Evolutionary conservation across 2,888 invertebrate genomes (phyloP).

Genomic region (Cryptocephalus moraei): DNA sequence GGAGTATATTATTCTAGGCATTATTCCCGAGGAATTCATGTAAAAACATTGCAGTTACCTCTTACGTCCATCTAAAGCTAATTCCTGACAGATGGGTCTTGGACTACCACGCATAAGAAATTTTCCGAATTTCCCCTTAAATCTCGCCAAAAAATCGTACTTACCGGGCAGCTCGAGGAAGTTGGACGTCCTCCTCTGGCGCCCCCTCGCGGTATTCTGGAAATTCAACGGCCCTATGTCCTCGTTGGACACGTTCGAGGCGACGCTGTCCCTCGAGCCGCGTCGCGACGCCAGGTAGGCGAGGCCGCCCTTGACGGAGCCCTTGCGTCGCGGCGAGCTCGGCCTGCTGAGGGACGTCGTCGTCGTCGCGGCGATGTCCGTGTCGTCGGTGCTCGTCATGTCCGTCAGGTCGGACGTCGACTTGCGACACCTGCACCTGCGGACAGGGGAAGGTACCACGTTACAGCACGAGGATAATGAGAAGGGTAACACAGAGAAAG

Average conservation of each 20-base stretch:
- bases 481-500: too few species aligned
- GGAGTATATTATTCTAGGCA: too few species aligned
- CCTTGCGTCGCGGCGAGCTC: constrained; percentile 57
- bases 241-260: constrained; percentile 63
- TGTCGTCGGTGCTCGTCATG: constrained; percentile 36
- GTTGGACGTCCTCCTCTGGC: constrained; percentile 75
- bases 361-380: constrained; percentile 41
- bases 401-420: constrained; percentile 72
- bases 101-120: too few species aligned
- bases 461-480: too few species aligned
- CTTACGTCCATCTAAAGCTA: too few species aligned
- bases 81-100: too few species aligned
- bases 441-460: not conserved
- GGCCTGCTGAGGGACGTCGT: constrained; percentile 52
- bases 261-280: constrained; percentile 52
- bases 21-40: too few species aligned
- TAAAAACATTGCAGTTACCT: too few species aligned
- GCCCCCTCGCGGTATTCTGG: constrained; percentile 64
- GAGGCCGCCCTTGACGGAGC: constrained; percentile 57
- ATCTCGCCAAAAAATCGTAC: constrained; percentile 12
- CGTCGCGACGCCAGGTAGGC: constrained; percentile 78
- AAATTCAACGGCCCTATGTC: constrained; percentile 74
- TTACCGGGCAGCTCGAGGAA: constrained; percentile 78
- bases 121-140: not conserved
- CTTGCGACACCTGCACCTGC: constrained; percentile 48